Percentiles rank a stretch among this genome's conserved stretches.
Evolutionary conservation across 1,140 invertebrate genomes (phyloP).

Genomic region (Drosophila trapezifrons): DNA sequence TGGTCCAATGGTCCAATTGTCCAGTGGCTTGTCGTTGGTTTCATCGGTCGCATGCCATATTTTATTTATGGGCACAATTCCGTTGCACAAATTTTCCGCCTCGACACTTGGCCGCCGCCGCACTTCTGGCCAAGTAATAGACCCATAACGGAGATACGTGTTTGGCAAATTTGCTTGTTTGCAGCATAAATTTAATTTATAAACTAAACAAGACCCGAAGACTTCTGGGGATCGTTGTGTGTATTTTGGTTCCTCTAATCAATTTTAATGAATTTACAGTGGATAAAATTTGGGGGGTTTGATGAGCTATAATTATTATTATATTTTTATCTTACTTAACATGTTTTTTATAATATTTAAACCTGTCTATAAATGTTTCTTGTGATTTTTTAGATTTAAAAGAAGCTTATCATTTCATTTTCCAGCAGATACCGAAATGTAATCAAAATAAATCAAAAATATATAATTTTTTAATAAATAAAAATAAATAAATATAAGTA

Average conservation of each 20-base stretch:
- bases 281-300: too few relatives aligned
- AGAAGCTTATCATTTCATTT: background rate
- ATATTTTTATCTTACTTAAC: too few relatives aligned
- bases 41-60: conserved; percentile 49
- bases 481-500: too few relatives aligned
- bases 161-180: conserved; percentile 38
- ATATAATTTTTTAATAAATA: too few relatives aligned
- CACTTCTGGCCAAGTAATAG: conserved; percentile 60
- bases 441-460: too few relatives aligned
- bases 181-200: conserved; percentile 60
- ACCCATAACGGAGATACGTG: conserved; percentile 61
- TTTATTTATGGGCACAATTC: conserved; percentile 70
- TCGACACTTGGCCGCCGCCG: conserved; percentile 19
- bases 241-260: conserved; percentile 2
- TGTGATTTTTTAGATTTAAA: background rate
- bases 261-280: conserved; percentile 11
- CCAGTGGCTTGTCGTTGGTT: background rate
- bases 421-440: too few relatives aligned
- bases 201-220: conserved; percentile 29
- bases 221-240: background rate
- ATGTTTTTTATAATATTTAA: too few relatives aligned
- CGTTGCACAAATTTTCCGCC: conserved; percentile 57
- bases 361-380: too few relatives aligned
- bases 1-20: background rate
- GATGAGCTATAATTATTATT: too few relatives aligned